Percentiles rank a stretch among this genome's conserved stretches.
Conservation (phyloP, 2,888 invertebrate species). For the Steinernema hermaphroditum region DNA sequence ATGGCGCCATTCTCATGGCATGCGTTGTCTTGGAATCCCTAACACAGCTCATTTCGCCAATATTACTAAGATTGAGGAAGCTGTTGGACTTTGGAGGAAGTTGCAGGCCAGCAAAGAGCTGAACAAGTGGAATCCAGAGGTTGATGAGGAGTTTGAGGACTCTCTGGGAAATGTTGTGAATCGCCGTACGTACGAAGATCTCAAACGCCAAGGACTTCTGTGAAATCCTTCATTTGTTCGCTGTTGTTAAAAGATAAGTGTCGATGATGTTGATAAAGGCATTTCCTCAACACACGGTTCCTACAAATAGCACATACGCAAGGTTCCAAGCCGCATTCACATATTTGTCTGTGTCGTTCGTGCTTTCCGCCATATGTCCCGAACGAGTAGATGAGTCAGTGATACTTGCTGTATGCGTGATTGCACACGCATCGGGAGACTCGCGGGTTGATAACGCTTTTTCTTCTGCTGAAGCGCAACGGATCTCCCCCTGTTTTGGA, state of each 20-base stretch:
- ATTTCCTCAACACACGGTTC: not conserved
- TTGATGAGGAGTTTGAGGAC: slow-evolving; percentile 97
- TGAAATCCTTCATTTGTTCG: slow-evolving; percentile 69
- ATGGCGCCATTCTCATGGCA: slow-evolving; percentile 80
- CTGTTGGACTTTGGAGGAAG: slow-evolving; percentile 87
- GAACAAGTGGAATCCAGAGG: slow-evolving; percentile 83
- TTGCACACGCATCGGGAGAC: too few relatives aligned
- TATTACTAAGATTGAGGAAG: slow-evolving; percentile 78
- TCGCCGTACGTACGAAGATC: slow-evolving; percentile 95
- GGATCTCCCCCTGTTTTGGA: too few relatives aligned
- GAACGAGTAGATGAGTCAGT: not conserved
- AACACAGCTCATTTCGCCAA: slow-evolving; percentile 99
- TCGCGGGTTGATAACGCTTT: too few relatives aligned
- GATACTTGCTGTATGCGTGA: too few relatives aligned
- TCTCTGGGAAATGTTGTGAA: slow-evolving; percentile 97
- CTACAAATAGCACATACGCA: not conserved
- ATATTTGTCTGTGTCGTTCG: not conserved
- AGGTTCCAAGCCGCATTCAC: not conserved
- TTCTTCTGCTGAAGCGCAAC: too few relatives aligned
- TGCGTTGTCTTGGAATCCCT: slow-evolving; percentile 97
- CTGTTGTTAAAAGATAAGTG: not conserved
- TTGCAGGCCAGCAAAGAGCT: slow-evolving; percentile 87
- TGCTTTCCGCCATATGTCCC: not conserved
- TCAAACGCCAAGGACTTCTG: slow-evolving; percentile 93
- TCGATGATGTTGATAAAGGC: not conserved